Percentiles rank a stretch among this genome's conserved stretches.
Conservation (phyloP, 2,113 vertebrate genomes). For the Malaclemys terrapin region DNA sequence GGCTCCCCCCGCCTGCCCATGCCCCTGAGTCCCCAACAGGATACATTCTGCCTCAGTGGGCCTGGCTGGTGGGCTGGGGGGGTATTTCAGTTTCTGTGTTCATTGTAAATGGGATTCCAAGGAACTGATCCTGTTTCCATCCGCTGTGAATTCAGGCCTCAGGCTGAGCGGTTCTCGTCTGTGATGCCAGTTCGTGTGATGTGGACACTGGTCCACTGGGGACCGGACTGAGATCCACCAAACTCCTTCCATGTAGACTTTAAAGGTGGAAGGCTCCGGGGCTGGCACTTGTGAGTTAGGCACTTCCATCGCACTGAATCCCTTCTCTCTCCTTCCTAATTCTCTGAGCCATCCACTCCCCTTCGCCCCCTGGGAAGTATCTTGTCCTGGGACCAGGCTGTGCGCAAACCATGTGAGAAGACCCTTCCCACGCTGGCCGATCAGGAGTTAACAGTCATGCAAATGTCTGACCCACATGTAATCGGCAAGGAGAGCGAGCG, state of each 20-base stretch:
- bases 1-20: no score
- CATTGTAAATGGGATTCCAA: background rate
- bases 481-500: background rate
- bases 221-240: background rate
- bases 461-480: constrained; percentile 36
- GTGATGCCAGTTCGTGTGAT: background rate
- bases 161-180: background rate
- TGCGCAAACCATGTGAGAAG: background rate
- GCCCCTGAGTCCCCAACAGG: no score
- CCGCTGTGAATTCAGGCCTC: background rate
- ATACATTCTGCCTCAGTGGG: background rate
- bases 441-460: constrained; percentile 23
- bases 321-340: no score
- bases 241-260: background rate
- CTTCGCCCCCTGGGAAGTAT: no score
- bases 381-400: background rate
- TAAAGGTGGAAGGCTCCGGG: background rate
- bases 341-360: background rate
- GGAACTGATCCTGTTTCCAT: background rate
- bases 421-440: constrained; percentile 38
- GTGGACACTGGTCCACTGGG: background rate
- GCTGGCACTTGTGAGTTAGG: background rate
- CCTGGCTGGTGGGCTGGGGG: background rate
- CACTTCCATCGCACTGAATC: background rate
- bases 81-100: background rate